These are phyloP conservation scores for Darevskia mixta DNA, from an alignment of 2,797 vertebrate genomes.

Conservation along the genomic window DNA sequence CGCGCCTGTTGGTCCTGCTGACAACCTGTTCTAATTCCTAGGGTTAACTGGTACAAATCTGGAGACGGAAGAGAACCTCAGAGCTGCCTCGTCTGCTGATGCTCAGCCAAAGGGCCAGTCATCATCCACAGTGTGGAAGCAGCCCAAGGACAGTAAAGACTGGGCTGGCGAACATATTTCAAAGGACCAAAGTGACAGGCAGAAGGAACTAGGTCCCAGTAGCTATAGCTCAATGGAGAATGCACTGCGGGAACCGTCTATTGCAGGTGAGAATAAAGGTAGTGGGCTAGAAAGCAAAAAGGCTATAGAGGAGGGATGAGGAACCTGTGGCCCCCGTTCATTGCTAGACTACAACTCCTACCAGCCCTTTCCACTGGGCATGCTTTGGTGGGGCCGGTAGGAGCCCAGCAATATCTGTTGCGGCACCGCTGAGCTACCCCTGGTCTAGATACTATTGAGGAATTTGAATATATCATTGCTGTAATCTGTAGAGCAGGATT, in stretches of 20 bases:
- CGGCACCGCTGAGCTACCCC: too few relatives aligned
- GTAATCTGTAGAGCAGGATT: neutral
- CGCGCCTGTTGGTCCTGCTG: neutral
- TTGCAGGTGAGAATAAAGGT: constrained; percentile 78
- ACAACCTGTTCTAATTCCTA: constrained; percentile 55
- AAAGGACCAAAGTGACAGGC: constrained; percentile 82
- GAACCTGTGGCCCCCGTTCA: neutral
- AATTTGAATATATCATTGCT: neutral
- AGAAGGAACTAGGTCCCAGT: constrained; percentile 76
- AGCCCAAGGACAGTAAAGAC: constrained; percentile 84
- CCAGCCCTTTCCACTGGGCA: neutral
- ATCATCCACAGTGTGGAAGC: constrained; percentile 83
- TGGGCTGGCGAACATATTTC: constrained; percentile 82
- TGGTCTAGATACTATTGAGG: neutral
- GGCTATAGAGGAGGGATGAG: neutral
- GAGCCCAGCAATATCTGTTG: too few relatives aligned
- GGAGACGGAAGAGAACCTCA: constrained; percentile 80
- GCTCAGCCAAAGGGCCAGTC: constrained; percentile 78
- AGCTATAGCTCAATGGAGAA: constrained; percentile 80
- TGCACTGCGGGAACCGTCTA: constrained; percentile 78
- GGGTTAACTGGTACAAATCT: constrained; percentile 64
- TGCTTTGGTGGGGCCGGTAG: too few relatives aligned
- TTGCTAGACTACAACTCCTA: neutral
- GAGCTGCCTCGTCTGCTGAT: constrained; percentile 74
- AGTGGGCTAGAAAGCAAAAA: neutral